Percentiles rank a stretch among this genome's conserved stretches.
These are phyloP conservation scores for Clupea harengus DNA, from an alignment of 2,113 vertebrate genomes.

Conservation along the genomic window DNA sequence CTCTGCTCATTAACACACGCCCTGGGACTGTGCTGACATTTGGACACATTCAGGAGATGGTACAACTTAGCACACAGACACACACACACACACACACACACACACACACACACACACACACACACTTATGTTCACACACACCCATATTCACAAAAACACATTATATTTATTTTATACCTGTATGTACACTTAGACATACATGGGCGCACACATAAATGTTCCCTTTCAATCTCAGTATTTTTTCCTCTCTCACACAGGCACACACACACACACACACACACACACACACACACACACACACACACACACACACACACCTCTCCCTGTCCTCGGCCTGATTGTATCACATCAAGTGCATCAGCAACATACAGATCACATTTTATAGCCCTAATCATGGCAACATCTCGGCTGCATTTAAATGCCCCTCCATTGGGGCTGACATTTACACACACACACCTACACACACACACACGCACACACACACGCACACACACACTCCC, in stretches of 20 bases:
- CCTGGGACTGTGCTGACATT: conserved; percentile 21
- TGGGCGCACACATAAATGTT: too few species aligned
- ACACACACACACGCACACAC: neutral
- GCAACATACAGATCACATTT: neutral
- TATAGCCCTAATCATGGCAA: conserved; percentile 6
- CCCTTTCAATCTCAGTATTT: too few species aligned
- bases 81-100: too few species aligned
- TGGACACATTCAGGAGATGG: neutral
- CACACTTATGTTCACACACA: neutral
- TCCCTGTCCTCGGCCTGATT: neutral
- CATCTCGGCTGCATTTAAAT: conserved; percentile 3
- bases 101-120: too few species aligned
- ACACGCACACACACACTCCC: neutral
- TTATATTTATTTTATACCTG: neutral
- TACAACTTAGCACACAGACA: neutral
- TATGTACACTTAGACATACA: neutral
- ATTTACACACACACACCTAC: neutral
- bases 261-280: neutral
- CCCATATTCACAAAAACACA: neutral
- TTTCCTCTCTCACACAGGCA: neutral
- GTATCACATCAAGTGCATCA: neutral
- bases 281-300: neutral
- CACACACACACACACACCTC: neutral
- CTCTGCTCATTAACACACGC: conserved; percentile 28
- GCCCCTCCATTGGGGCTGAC: neutral